phyloP scores from a whole-genome alignment of 2,113 vertebrate species.

The Pelvicachromis taeniatus region DNA sequence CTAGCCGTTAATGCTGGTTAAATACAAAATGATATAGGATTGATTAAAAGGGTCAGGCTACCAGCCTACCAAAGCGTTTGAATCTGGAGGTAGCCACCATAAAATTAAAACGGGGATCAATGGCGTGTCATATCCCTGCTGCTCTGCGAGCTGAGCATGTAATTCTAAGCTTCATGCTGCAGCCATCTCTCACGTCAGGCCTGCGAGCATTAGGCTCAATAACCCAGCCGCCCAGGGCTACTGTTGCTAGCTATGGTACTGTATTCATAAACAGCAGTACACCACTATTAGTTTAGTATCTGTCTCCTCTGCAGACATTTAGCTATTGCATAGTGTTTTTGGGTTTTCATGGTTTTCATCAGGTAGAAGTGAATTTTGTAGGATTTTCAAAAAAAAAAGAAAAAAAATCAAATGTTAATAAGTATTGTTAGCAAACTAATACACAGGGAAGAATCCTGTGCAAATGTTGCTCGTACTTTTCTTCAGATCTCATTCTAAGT shows the following conservation, averaged over 20 bases:
- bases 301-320: background rate
- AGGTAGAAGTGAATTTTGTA: background rate
- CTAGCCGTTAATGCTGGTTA: constrained; percentile 52
- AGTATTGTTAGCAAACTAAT: background rate
- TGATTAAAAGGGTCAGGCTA: constrained; percentile 64
- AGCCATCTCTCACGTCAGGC: constrained; percentile 55
- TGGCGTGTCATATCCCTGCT: constrained; percentile 68
- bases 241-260: constrained; percentile 21
- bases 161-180: constrained; percentile 62
- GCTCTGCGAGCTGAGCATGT: constrained; percentile 60
- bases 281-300: background rate
- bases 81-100: constrained; percentile 74
- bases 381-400: background rate
- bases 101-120: constrained; percentile 77
- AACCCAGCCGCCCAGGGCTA: constrained; percentile 52
- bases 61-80: constrained; percentile 43
- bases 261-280: constrained; percentile 8
- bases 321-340: background rate
- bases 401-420: background rate
- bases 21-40: constrained; percentile 61
- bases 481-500: no score
- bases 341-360: background rate
- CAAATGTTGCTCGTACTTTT: background rate
- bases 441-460: background rate
- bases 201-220: constrained; percentile 53